Conservation (phyloP, 1,140 invertebrate genomes). For the Caenorhabditis latens region DNA sequence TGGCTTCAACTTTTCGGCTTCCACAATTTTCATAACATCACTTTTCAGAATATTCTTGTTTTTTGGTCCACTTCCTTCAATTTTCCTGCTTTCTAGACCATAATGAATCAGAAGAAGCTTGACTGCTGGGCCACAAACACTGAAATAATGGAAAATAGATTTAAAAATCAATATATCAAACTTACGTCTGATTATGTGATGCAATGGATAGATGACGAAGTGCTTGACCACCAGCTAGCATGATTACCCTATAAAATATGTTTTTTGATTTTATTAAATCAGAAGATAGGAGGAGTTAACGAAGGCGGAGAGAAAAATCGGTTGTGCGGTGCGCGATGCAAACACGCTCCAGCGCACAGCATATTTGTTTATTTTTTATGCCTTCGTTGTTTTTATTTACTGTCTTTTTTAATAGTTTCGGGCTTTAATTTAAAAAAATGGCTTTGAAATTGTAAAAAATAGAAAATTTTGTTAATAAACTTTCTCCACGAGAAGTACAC, state of each 20-base stretch:
- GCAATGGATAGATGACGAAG: slow-evolving; percentile 14
- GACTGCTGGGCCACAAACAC: slow-evolving; percentile 58
- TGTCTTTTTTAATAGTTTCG: background rate
- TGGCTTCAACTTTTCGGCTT: slow-evolving; percentile 40
- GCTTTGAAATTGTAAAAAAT: no score
- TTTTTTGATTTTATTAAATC: background rate
- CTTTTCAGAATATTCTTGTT: slow-evolving; percentile 60
- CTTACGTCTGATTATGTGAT: slow-evolving; percentile 14
- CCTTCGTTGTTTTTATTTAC: background rate
- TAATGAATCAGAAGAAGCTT: slow-evolving; percentile 52
- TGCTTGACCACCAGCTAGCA: slow-evolving; percentile 31
- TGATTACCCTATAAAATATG: slow-evolving; percentile 12
- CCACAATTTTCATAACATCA: slow-evolving; percentile 37
- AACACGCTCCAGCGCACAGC: background rate
- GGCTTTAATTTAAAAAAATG: no score
- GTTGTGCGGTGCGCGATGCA: slow-evolving; percentile 17
- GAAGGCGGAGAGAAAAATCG: background rate
- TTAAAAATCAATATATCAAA: background rate
- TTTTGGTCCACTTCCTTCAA: slow-evolving; percentile 56
- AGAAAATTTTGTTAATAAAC: no score
- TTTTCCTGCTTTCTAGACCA: slow-evolving; percentile 24
- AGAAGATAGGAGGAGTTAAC: background rate
- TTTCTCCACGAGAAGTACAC: no score
- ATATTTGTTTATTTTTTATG: background rate
- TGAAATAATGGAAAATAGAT: background rate